Conservation (phyloP, 1,140 invertebrate genomes). For the Argopecten irradians region DNA sequence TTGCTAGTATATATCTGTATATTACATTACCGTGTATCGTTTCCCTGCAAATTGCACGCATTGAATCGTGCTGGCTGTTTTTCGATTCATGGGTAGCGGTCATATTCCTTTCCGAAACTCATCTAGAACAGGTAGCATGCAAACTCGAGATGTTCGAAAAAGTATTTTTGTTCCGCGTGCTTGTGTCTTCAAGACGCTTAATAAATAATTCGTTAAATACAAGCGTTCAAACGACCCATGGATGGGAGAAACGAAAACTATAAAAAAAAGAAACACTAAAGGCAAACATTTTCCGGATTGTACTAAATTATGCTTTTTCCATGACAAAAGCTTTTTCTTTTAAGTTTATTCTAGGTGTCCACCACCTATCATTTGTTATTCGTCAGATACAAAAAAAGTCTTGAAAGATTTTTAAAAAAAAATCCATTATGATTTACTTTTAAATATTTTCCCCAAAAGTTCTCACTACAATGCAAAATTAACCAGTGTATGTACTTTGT, state of each 20-base stretch:
- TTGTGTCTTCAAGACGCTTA: neutral
- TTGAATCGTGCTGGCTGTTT: slow-evolving; percentile 13
- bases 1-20: neutral
- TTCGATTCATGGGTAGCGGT: neutral
- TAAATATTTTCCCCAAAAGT: too few relatives aligned
- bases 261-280: neutral
- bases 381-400: too few relatives aligned
- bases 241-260: neutral
- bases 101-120: neutral
- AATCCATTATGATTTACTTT: too few relatives aligned
- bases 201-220: neutral
- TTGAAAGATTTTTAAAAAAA: too few relatives aligned
- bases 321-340: too few relatives aligned
- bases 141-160: neutral
- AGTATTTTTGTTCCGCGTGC: neutral
- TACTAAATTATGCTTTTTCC: too few relatives aligned
- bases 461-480: too few relatives aligned
- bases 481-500: too few relatives aligned
- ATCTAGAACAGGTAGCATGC: neutral
- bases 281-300: neutral
- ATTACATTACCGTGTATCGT: neutral
- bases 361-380: too few relatives aligned
- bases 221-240: neutral
- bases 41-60: slow-evolving; percentile 1
- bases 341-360: too few relatives aligned